These are phyloP conservation scores for Caenorhabditis brenneri DNA, from an alignment of 1,140 invertebrate species.

Conservation along the genomic window DNA sequence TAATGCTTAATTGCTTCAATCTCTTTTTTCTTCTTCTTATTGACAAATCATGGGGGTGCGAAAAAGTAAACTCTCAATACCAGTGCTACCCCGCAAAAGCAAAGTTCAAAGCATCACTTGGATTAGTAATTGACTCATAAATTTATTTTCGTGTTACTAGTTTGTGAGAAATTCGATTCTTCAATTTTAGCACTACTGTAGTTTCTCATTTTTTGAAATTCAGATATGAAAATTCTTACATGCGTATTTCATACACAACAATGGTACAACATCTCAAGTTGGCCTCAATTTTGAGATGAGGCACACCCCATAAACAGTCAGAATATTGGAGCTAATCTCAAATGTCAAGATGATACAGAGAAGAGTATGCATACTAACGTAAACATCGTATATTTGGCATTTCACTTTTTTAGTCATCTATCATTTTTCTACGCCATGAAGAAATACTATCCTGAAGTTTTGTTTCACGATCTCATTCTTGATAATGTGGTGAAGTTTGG, in stretches of 20 bases:
- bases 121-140: neutral
- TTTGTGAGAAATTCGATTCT: no score
- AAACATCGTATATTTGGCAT: neutral
- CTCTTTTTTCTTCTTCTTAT: neutral
- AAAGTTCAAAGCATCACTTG: conserved; percentile 31
- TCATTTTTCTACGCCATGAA: neutral
- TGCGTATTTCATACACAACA: no score
- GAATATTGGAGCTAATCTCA: conserved; percentile 28
- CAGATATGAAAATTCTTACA: no score
- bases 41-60: conserved; percentile 30
- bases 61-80: conserved; percentile 20
- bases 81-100: neutral
- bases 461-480: neutral
- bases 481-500: neutral
- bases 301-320: neutral
- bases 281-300: neutral
- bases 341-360: conserved; percentile 30
- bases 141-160: no score
- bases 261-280: neutral
- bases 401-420: neutral
- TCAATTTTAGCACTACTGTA: no score
- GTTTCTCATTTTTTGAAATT: no score
- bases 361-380: neutral
- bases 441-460: neutral
- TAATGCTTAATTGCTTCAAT: neutral